Evolutionary conservation across 2,113 vertebrate genomes (phyloP).

Genomic region (Lophotis ruficrista): DNA sequence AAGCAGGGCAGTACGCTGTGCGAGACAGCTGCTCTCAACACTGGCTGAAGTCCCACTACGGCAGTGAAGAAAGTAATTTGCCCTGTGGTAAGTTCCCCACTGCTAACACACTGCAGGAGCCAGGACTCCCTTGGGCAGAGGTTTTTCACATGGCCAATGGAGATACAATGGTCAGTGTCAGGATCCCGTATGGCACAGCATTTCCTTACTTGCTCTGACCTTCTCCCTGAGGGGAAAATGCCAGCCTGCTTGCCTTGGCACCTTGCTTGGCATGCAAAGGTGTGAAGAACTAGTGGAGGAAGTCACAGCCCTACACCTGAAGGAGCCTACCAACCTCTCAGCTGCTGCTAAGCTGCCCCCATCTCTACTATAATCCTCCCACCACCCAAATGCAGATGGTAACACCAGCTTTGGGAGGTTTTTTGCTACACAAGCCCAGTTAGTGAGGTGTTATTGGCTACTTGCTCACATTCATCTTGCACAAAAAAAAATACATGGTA

Average conservation of each 20-base stretch:
- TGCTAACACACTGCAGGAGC: background rate
- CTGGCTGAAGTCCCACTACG: background rate
- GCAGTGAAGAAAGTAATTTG: background rate
- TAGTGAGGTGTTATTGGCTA: background rate
- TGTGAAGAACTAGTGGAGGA: background rate
- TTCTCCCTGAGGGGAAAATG: background rate
- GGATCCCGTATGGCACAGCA: fast-evolving
- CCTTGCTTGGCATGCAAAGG: background rate
- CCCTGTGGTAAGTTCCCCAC: background rate
- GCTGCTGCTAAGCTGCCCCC: background rate
- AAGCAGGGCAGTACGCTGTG: background rate
- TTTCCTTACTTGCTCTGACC: background rate
- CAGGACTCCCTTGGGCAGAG: background rate
- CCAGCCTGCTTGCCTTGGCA: background rate
- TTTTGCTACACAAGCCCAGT: background rate
- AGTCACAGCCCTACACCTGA: background rate
- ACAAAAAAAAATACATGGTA: background rate
- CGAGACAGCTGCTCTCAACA: background rate
- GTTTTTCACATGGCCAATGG: background rate
- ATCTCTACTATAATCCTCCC: background rate
- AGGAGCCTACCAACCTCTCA: background rate
- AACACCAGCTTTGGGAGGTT: background rate
- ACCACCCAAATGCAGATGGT: background rate
- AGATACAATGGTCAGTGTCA: fast-evolving
- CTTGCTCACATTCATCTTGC: background rate